A percentile compares a stretch with the other conserved stretches of the same genome.
Conservation (phyloP, 2,113 vertebrate species). For the Bujurquina vittata region DNA sequence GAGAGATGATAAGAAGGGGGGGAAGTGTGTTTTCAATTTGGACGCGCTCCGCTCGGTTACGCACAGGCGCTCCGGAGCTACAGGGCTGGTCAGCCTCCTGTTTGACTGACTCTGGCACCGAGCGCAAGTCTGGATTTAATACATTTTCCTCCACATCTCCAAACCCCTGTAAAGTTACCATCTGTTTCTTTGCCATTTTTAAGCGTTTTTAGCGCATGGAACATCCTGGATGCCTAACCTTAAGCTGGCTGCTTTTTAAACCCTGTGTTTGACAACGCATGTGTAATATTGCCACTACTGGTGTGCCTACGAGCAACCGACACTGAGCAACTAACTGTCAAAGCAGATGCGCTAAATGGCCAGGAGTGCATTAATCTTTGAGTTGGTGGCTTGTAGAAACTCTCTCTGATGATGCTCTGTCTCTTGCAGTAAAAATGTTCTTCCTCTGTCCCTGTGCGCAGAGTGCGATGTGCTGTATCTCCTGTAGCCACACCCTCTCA, state of each 20-base stretch:
- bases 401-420: slow-evolving; percentile 24
- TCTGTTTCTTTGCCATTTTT: neutral
- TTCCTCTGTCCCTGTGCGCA: slow-evolving; percentile 70
- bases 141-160: slow-evolving; percentile 36
- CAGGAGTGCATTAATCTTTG: neutral
- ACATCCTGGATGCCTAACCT: neutral
- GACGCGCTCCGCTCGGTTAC: slow-evolving; percentile 38
- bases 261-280: slow-evolving; percentile 1
- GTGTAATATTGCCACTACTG: neutral
- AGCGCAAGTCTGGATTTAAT: slow-evolving; percentile 34
- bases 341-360: neutral
- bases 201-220: neutral
- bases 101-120: slow-evolving; percentile 41
- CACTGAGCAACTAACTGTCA: neutral
- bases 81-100: slow-evolving; percentile 40
- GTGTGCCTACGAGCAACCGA: slow-evolving; percentile 21
- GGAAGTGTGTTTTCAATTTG: slow-evolving; percentile 41
- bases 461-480: slow-evolving; percentile 91
- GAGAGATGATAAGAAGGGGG: slow-evolving; percentile 12
- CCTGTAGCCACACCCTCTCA: slow-evolving; percentile 92
- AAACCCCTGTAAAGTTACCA: slow-evolving; percentile 35
- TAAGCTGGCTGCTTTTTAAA: neutral
- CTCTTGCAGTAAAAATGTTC: slow-evolving; percentile 16
- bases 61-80: slow-evolving; percentile 51
- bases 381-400: neutral